phyloP scores from a whole-genome alignment of 1,140 invertebrate genomes.

The Camponotus floridanus region DNA sequence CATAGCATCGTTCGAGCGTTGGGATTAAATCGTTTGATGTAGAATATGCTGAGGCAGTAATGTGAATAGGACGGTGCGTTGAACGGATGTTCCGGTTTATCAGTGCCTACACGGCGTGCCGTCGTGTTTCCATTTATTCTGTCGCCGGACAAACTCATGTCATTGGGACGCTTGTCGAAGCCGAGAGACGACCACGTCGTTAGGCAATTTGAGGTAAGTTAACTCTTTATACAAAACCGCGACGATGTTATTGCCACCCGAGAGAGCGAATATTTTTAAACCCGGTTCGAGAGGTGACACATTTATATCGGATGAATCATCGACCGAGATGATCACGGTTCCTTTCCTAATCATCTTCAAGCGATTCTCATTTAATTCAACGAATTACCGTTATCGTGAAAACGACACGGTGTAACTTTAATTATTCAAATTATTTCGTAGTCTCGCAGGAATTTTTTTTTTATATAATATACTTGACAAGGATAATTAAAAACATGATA shows the following conservation, averaged over 20 bases:
- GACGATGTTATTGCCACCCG: conserved; percentile 54
- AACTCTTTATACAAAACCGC: conserved; percentile 43
- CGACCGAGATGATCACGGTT: conserved; percentile 11
- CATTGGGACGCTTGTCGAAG: conserved; percentile 47
- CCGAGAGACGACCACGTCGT: conserved; percentile 60
- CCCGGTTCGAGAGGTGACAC: conserved; percentile 18
- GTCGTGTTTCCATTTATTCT: conserved; percentile 71
- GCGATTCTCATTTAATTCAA: conserved; percentile 50
- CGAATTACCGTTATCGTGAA: conserved; percentile 34
- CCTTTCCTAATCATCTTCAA: background rate
- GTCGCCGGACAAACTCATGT: conserved; percentile 59
- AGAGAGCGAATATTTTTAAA: conserved; percentile 45
- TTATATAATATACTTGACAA: background rate
- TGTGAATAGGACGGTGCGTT: conserved; percentile 63
- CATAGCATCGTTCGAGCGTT: conserved; percentile 17
- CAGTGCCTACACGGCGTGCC: conserved; percentile 59
- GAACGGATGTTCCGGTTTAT: conserved; percentile 76
- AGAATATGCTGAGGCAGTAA: conserved; percentile 55
- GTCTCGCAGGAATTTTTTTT: background rate
- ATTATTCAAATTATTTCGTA: conserved; percentile 24
- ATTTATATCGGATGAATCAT: conserved; percentile 15
- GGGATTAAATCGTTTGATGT: conserved; percentile 71
- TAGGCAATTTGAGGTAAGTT: conserved; percentile 63
- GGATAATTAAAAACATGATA: background rate
- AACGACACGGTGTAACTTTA: conserved; percentile 18